Percentiles rank a stretch among this genome's conserved stretches.
These are phyloP conservation scores for Jacana jacana DNA, from an alignment of 2,113 vertebrate genomes.

Conservation along the genomic window DNA sequence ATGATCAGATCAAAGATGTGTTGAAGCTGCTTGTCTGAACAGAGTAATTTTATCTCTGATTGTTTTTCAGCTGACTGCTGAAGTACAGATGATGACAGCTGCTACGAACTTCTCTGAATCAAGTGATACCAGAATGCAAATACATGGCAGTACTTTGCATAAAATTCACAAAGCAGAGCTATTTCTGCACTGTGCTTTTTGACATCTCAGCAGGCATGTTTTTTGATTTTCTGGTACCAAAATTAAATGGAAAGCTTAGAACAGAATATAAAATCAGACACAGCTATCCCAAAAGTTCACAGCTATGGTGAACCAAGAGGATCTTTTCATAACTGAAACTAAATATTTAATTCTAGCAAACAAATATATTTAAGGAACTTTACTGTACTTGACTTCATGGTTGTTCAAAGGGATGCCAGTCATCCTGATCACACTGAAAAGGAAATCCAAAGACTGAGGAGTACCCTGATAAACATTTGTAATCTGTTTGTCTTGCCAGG, in stretches of 20 bases:
- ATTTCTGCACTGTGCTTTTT: conserved; percentile 22
- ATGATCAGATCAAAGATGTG: not conserved
- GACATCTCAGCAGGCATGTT: not conserved
- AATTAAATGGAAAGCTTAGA: conserved; percentile 18
- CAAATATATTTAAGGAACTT: not conserved
- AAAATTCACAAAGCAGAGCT: conserved; percentile 14
- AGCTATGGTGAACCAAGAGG: not conserved
- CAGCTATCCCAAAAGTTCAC: not conserved
- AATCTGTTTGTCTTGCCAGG: not conserved
- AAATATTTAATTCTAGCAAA: conserved; percentile 10
- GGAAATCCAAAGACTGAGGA: not conserved
- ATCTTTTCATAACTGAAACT: not conserved
- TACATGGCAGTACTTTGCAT: conserved; percentile 14
- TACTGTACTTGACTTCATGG: not conserved
- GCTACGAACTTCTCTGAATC: conserved; percentile 39
- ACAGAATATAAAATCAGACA: not conserved
- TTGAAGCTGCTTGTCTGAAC: conserved; percentile 11
- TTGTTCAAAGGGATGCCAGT: not conserved
- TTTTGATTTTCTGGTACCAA: conserved; percentile 24
- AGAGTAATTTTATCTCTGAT: conserved; percentile 36
- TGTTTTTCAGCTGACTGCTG: not conserved
- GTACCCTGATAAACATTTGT: not conserved
- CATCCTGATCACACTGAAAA: not conserved
- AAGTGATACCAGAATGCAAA: conserved; percentile 30
- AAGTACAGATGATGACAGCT: conserved; percentile 27